Base-by-base conservation (phyloP, 2,888 invertebrate genomes). In the Ophonus ardosiacus region DNA sequence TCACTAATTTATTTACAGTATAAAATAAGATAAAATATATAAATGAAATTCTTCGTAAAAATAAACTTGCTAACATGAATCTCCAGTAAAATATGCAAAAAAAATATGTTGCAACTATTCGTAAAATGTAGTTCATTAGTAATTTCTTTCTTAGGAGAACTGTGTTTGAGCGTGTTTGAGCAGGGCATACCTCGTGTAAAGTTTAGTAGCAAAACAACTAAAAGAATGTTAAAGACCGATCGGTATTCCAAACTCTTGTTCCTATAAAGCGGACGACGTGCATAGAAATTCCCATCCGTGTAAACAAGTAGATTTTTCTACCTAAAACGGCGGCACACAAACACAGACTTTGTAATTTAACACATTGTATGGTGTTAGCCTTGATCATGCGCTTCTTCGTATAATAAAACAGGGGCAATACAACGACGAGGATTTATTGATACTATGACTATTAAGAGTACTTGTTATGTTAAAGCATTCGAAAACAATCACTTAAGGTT, bases 211-310 rank as follows among this genome's bases (percentile, higher is more conserved):
- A 68, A 68, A 68, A 68, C 68, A 31, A 68, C 68, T 68, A 68
- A 68, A 68, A 68, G 68, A 68, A 68, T 68, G 68, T 68, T 68
- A 68, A 68, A 68, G 68, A 68, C 68, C 68, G 68, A 68, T 68
- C 68, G 68, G 68, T 68, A 68, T 68, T 68, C 68, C 68, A 68
- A 68, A 68, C 68, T 68, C 68, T 38, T 68, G 68, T 68, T 68
- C 63, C 68, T 68, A 68, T 68, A 68, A 68, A 68, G 68, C 68
- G 68, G 68, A 68, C 68, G 68, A 68, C 31, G 68, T 68, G 38
- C 68, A 68, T 68, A 79, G 79, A 79, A 79, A 79, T 79, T 79
- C 79, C 40, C 79, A 56, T 79, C 57, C 59, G 79, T 79, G 79
- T 79, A 79, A 79, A 61, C 79, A 79, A 59, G 59, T 21, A 38